These are phyloP conservation scores for Anguilla pacifica DNA, from an alignment of 2,797 vertebrate genomes.

Conservation along the genomic window DNA sequence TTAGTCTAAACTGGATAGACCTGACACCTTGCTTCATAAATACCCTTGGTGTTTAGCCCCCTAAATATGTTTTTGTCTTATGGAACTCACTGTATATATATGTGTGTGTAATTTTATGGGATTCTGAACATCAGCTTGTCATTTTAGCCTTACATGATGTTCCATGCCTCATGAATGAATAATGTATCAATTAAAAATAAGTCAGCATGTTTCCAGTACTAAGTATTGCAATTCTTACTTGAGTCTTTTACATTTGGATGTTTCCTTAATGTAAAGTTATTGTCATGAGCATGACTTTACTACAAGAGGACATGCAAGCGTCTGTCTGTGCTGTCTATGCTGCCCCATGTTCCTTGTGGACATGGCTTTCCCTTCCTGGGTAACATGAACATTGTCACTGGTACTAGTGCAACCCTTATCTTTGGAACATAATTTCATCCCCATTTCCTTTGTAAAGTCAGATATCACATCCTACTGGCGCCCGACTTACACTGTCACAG, in stretches of 20 bases:
- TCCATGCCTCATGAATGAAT: neutral
- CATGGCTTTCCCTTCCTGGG: slow-evolving; percentile 25
- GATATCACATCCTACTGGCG: slow-evolving; percentile 62
- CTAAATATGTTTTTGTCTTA: neutral
- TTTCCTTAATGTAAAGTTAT: neutral
- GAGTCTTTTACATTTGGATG: neutral
- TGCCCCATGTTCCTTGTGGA: slow-evolving; percentile 22
- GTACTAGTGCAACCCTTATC: slow-evolving; percentile 64
- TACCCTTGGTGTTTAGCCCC: neutral
- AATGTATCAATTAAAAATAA: slow-evolving; percentile 24
- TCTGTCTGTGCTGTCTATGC: neutral
- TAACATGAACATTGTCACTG: slow-evolving; percentile 38
- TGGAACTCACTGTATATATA: no score
- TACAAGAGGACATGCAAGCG: neutral
- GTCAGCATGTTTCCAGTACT: neutral
- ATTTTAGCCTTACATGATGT: neutral
- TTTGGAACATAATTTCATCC: slow-evolving; percentile 57
- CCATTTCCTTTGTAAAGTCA: slow-evolving; percentile 62
- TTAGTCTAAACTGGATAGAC: neutral
- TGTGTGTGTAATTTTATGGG: neutral
- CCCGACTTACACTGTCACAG: slow-evolving; percentile 61
- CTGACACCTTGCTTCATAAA: neutral
- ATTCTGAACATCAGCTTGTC: neutral
- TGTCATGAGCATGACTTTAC: slow-evolving; percentile 14
- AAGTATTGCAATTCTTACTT: neutral